These are phyloP conservation scores for Enteromius mattozi DNA, from an alignment of 2,797 vertebrate species.

Conservation along the genomic window DNA sequence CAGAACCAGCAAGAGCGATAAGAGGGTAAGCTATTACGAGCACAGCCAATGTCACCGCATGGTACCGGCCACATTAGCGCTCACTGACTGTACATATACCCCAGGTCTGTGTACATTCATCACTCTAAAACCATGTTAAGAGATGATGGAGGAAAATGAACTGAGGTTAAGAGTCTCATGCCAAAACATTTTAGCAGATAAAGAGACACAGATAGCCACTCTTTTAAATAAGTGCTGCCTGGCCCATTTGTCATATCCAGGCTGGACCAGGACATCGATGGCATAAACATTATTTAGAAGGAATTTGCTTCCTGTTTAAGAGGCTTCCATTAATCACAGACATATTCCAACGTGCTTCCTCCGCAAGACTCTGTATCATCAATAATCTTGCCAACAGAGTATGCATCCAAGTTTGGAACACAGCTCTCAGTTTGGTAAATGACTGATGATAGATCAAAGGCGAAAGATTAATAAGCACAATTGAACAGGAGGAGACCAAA, in stretches of 20 bases:
- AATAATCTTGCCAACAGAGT: conserved; percentile 54
- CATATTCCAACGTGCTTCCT: conserved; percentile 45
- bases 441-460: conserved; percentile 47
- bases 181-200: conserved; percentile 48
- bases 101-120: neutral
- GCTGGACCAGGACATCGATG: conserved; percentile 29
- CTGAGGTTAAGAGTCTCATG: conserved; percentile 49
- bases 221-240: conserved; percentile 46
- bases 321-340: conserved; percentile 62
- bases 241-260: conserved; percentile 29
- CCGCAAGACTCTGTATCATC: conserved; percentile 45
- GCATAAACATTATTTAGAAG: conserved; percentile 56
- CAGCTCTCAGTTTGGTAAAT: conserved; percentile 32
- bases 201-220: conserved; percentile 37
- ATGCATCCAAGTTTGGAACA: conserved; percentile 53
- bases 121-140: conserved; percentile 1
- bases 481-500: conserved; percentile 42
- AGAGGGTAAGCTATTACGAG: neutral
- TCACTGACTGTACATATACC: conserved; percentile 15
- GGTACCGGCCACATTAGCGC: neutral
- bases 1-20: neutral
- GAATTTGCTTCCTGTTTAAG: conserved; percentile 49
- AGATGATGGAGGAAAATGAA: conserved; percentile 24
- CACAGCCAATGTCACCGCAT: neutral
- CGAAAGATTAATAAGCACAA: conserved; percentile 58